These are phyloP conservation scores for Melanotus villosus DNA, from an alignment of 2,888 invertebrate species.

Conservation along the genomic window DNA sequence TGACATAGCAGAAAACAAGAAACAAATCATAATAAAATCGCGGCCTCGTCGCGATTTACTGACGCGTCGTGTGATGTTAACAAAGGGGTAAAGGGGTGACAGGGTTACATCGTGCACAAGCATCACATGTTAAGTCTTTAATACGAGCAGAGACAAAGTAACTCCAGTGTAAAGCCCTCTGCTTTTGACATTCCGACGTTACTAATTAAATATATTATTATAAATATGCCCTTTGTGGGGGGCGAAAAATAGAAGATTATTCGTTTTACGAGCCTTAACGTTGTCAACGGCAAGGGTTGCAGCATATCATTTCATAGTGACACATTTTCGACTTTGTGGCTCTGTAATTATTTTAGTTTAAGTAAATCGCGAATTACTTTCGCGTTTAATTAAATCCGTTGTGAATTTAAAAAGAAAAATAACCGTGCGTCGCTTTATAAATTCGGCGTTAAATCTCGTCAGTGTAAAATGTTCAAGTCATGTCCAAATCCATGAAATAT, in stretches of 20 bases:
- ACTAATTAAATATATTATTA: conserved; percentile 67
- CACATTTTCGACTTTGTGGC: conserved; percentile 28
- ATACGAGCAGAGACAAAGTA: conserved; percentile 62
- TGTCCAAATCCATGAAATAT: conserved; percentile 63
- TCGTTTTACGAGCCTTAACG: conserved; percentile 54
- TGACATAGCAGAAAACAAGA: conserved; percentile 12
- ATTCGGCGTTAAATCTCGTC: conserved; percentile 35
- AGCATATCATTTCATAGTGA: conserved; percentile 30
- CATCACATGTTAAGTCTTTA: conserved; percentile 57
- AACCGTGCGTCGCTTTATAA: conserved; percentile 6
- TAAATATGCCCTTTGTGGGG: conserved; percentile 63
- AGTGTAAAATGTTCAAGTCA: conserved; percentile 43
- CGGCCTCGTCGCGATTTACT: conserved; percentile 26
- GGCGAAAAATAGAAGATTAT: conserved; percentile 64
- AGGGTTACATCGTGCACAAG: conserved; percentile 49
- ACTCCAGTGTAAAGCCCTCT: conserved; percentile 66
- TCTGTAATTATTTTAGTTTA: background rate
- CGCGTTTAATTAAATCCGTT: no score
- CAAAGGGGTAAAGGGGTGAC: conserved; percentile 31
- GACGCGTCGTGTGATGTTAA: conserved; percentile 25
- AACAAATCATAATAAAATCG: conserved; percentile 25
- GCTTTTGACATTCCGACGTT: conserved; percentile 66
- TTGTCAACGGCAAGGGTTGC: conserved; percentile 41
- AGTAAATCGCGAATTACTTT: background rate
- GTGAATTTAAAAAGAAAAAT: conserved; percentile 20